phyloP scores from a whole-genome alignment of 2,113 vertebrate species.

The Heptranchias perlo region DNA sequence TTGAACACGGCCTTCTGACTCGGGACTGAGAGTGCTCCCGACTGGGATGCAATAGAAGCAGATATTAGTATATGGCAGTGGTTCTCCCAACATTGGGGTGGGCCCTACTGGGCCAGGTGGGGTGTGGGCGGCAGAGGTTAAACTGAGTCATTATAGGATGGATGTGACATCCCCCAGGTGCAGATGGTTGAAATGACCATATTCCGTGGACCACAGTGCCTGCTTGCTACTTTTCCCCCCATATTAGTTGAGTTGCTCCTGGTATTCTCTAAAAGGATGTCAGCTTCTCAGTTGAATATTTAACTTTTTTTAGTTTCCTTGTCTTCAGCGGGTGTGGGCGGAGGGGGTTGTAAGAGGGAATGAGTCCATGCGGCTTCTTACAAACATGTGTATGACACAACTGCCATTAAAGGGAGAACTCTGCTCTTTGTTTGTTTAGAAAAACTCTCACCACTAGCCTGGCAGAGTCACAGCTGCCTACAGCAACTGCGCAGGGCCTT shows the following conservation, averaged over 20 bases:
- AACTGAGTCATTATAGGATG: not conserved
- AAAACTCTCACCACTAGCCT: not conserved
- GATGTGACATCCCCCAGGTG: not conserved
- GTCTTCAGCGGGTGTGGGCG: not conserved
- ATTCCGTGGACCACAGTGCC: no score
- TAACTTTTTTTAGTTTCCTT: not conserved
- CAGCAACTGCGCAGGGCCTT: not conserved
- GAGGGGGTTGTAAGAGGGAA: not conserved
- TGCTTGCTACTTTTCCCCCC: not conserved
- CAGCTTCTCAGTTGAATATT: not conserved
- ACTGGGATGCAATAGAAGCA: not conserved
- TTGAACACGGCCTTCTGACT: not conserved
- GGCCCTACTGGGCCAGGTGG: not conserved
- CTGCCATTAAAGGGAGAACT: not conserved
- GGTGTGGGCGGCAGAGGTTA: not conserved
- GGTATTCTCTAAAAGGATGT: not conserved
- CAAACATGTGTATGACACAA: not conserved
- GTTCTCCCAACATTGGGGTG: not conserved
- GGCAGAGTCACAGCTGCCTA: not conserved
- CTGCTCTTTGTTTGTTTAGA: conserved; percentile 28
- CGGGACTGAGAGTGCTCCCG: not conserved
- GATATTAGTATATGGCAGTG: not conserved
- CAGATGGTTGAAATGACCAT: not conserved
- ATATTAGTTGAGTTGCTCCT: not conserved
- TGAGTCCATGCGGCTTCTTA: not conserved